Base-by-base conservation (phyloP, 2,797 vertebrate species). In the Myotis pilosus region DNA sequence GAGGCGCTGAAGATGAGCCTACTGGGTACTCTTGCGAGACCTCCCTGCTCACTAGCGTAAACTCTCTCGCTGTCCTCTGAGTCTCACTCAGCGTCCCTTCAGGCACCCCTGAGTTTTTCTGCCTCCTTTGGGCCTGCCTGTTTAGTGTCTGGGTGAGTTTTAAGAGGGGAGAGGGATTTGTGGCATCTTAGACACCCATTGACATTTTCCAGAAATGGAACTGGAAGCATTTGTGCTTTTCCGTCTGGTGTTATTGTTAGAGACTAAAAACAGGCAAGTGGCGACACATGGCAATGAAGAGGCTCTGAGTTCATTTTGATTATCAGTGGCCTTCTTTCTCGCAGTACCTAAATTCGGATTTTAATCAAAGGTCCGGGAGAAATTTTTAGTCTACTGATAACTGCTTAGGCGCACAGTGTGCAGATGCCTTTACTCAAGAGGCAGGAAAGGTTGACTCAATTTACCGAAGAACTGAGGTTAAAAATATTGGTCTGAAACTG, bases 131-230 rank as follows among this genome's bases (percentile, higher is more conserved):
- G 41, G 23, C 19, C 19, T 89, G 15, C 96, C 97, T 97, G 97
- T 30, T 96, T 87, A 92, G 68, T 96, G 91, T 97, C 97, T 95
- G 57, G 53, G 20, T 90, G 92, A 96, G 95, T 97, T 97, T 97
- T 97, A 96, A 97, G 96, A 96, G 94, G 89, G 64, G 72, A 95
- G 89, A 92, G 94, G 96, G 94, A 96, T 96, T 92, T 96, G 83
- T 96, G 91, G 90, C 86, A 57, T 94, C 92, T 80, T 49, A 51
- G 82, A 94, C 88, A 92, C 41, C 49, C 57, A 16, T 68, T 97
- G 96, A 97, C 83, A 91, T 92, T 94, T 94, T 95, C 97, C 97
- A 97, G 97, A 96, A 95, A 95, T 96, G 91, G 87, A 97, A 86
- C 62, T 91, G 86, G 86, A 94, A 95, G 89, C 66, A 28, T 93